phyloP scores from a whole-genome alignment of 2,888 invertebrate species.

The Leptinotarsa juncta region DNA sequence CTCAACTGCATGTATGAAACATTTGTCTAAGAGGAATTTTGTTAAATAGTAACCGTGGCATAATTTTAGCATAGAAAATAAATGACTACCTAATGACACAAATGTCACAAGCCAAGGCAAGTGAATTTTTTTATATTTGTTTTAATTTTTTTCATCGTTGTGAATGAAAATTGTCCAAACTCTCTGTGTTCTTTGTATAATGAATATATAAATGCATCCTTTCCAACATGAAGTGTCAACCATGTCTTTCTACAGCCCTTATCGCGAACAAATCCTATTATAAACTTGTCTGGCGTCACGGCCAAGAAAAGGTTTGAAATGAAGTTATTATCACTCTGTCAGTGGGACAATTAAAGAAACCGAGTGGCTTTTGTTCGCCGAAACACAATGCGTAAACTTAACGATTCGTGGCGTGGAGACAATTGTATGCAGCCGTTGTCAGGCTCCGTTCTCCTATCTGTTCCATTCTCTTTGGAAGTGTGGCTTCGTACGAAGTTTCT shows the following conservation, averaged over 20 bases:
- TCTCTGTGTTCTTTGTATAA: no score
- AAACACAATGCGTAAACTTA: constrained; percentile 14
- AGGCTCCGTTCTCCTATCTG: constrained; percentile 1
- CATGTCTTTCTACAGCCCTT: background rate
- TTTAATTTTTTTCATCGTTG: no score
- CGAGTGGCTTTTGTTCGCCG: constrained; percentile 7
- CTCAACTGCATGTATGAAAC: no score
- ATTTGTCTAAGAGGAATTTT: no score
- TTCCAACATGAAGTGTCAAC: background rate
- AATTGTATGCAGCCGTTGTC: constrained; percentile 3
- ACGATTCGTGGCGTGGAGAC: background rate
- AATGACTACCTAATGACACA: no score
- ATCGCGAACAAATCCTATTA: background rate
- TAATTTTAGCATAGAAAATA: no score
- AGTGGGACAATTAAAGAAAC: constrained; percentile 8
- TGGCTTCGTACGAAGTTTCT: background rate
- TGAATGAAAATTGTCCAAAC: no score
- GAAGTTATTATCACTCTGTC: constrained; percentile 8
- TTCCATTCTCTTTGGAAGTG: constrained; percentile 3
- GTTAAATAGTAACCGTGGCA: no score
- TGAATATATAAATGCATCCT: no score
- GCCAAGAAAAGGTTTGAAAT: background rate
- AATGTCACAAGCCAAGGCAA: no score
- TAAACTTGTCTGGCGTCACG: constrained; percentile 1
- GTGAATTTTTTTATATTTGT: no score